These are phyloP conservation scores for Stenotaenia linearis DNA, from an alignment of 2,888 invertebrate genomes.

Conservation along the genomic window DNA sequence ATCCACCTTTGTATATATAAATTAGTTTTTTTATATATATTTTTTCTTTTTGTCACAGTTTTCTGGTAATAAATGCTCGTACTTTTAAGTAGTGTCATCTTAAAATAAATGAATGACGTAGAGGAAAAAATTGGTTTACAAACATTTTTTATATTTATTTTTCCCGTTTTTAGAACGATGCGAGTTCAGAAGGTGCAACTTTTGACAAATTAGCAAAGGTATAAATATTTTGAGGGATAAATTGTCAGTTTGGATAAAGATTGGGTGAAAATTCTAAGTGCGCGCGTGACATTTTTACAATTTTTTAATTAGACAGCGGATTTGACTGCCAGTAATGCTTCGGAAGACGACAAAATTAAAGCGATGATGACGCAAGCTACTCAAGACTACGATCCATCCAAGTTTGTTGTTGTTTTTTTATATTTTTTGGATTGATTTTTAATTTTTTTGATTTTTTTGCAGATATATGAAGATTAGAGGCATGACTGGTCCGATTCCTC, in stretches of 20 bases:
- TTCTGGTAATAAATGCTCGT: background rate
- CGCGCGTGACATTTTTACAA: too few species aligned
- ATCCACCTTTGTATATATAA: too few species aligned
- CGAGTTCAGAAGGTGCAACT: background rate
- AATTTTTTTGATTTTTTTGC: conserved; percentile 31
- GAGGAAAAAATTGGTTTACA: background rate
- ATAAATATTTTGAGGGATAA: too few species aligned
- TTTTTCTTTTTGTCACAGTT: background rate
- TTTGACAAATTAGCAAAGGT: conserved; percentile 36
- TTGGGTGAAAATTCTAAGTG: too few species aligned
- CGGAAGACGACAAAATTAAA: conserved; percentile 95
- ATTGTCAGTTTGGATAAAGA: too few species aligned
- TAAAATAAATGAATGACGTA: background rate
- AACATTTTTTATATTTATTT: background rate
- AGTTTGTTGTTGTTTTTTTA: conserved; percentile 59
- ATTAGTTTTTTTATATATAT: background rate
- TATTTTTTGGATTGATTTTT: background rate
- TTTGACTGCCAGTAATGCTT: conserved; percentile 79
- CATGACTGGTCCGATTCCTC: conserved; percentile 79
- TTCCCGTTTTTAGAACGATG: conserved; percentile 29
- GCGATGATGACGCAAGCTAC: conserved; percentile 97
- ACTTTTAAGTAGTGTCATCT: background rate
- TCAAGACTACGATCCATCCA: conserved; percentile 92
- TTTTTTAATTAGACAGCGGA: conserved; percentile 60
- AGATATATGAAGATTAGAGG: conserved; percentile 82